Evolutionary conservation across 2,113 vertebrate genomes (phyloP).

Genomic region (Leiothrix lutea): DNA sequence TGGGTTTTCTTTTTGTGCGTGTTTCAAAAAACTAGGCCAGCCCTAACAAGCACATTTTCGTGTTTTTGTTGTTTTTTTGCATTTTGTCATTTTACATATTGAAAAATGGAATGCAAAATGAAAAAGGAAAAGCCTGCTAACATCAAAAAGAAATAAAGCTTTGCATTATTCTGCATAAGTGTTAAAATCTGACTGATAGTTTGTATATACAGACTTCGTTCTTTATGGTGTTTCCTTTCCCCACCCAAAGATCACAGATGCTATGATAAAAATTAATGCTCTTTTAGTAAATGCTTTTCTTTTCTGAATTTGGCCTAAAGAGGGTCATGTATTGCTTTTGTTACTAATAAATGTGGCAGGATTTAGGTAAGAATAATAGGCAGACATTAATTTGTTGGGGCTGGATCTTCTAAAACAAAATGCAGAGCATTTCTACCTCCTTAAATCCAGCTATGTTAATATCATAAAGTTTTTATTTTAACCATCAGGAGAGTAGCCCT

Average conservation of each 20-base stretch:
- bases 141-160: conserved; percentile 52
- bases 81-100: conserved; percentile 66
- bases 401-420: neutral
- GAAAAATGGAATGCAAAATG: conserved; percentile 33
- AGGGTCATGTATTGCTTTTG: neutral
- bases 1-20: conserved; percentile 15
- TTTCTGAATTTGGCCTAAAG: neutral
- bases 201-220: conserved; percentile 38
- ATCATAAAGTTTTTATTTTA: conserved; percentile 52
- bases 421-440: neutral
- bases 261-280: conserved; percentile 23
- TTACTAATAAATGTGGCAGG: neutral
- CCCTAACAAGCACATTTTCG: conserved; percentile 28
- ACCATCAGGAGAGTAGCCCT: neutral
- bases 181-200: conserved; percentile 60
- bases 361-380: neutral
- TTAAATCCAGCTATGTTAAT: neutral
- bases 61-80: conserved; percentile 58
- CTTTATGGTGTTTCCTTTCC: conserved; percentile 42
- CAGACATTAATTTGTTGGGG: neutral
- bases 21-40: conserved; percentile 59
- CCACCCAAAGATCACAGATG: conserved; percentile 23
- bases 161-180: conserved; percentile 42
- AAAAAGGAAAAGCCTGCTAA: conserved; percentile 3
- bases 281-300: conserved; percentile 7